Percentiles rank a stretch among this genome's conserved stretches.
phyloP scores from a whole-genome alignment of 1,140 invertebrate genomes.

The Heliconius nattereri region DNA sequence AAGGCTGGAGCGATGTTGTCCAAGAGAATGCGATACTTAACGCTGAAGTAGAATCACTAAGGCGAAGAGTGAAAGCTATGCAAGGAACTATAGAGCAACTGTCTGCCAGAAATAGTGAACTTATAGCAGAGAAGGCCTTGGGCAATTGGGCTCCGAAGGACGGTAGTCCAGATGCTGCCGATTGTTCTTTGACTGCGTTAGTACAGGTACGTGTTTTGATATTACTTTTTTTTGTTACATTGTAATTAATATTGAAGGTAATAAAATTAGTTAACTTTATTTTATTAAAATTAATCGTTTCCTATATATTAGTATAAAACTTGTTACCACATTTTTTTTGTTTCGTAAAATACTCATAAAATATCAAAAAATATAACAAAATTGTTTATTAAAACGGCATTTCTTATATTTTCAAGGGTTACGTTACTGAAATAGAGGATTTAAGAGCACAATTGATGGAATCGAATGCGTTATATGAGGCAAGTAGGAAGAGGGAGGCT shows the following conservation, averaged over 20 bases:
- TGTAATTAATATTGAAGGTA: too few species aligned
- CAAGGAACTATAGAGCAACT: conserved; percentile 95
- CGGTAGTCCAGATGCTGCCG: conserved; percentile 67
- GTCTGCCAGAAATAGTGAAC: conserved; percentile 89
- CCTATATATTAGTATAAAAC: too few species aligned
- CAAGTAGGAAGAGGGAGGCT: conserved; percentile 61
- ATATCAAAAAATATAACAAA: not conserved
- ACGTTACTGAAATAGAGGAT: conserved; percentile 96
- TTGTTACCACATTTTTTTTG: too few species aligned
- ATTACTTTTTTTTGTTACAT: not conserved
- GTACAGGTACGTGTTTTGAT: conserved; percentile 52
- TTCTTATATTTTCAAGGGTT: conserved; percentile 81
- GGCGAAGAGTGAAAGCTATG: conserved; percentile 94
- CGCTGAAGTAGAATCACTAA: conserved; percentile 92
- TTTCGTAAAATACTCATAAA: too few species aligned
- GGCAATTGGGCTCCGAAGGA: conserved; percentile 85
- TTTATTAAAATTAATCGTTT: too few species aligned
- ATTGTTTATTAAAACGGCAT: not conserved
- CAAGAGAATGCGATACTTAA: conserved; percentile 97
- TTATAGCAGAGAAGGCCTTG: conserved; percentile 90
- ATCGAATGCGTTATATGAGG: conserved; percentile 91
- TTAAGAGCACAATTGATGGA: conserved; percentile 93
- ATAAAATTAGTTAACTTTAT: too few species aligned
- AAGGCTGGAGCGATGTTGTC: conserved; percentile 95
- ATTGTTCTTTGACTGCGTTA: conserved; percentile 66